These are phyloP conservation scores for Asarcornis scutulata DNA, from an alignment of 2,113 vertebrate genomes.

Conservation along the genomic window DNA sequence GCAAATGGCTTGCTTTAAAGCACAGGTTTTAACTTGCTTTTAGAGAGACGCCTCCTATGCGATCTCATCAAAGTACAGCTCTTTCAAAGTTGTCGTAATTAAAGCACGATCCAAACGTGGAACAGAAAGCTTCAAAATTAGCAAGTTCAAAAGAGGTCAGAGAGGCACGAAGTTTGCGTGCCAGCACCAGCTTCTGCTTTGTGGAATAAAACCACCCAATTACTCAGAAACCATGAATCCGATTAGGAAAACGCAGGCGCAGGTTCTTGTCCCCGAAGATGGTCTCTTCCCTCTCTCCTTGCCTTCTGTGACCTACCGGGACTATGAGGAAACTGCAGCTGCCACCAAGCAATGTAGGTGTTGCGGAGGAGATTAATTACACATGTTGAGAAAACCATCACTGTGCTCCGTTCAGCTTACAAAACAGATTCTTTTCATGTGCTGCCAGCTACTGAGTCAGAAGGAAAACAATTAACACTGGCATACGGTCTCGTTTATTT, in stretches of 20 bases:
- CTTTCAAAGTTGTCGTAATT: not conserved
- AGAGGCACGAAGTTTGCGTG: not conserved
- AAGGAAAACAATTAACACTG: not conserved
- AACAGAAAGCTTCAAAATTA: not conserved
- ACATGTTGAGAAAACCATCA: not conserved
- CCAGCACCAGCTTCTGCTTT: not conserved
- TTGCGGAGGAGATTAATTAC: not conserved
- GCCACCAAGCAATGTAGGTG: not conserved
- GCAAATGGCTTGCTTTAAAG: not conserved
- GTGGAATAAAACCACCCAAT: not conserved
- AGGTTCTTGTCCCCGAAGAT: not conserved
- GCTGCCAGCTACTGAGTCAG: not conserved
- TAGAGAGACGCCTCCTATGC: not conserved
- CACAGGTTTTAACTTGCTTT: constrained; percentile 47
- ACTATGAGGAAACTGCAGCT: not conserved
- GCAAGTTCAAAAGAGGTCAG: constrained; percentile 25
- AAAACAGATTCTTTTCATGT: not conserved
- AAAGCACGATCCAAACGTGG: not conserved
- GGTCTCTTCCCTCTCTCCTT: not conserved
- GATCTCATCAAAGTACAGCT: not conserved
- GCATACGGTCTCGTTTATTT: not conserved
- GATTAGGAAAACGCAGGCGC: not conserved
- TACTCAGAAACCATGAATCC: not conserved
- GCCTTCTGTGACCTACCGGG: not conserved
- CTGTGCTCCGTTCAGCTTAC: not conserved